These are phyloP conservation scores for Polypterus bichir DNA, from an alignment of 2,113 vertebrate species.

Conservation along the genomic window DNA sequence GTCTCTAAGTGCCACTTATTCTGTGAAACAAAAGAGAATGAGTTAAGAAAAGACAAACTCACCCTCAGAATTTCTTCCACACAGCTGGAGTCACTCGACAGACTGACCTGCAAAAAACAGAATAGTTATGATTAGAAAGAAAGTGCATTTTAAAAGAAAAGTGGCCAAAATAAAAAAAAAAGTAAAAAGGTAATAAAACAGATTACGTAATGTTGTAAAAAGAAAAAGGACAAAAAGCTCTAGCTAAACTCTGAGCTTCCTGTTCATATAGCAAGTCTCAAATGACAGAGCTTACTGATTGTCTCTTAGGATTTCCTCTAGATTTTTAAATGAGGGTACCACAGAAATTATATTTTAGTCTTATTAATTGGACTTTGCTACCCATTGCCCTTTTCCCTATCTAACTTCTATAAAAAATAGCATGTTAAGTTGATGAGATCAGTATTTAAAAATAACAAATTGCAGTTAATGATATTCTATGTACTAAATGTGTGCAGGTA, in stretches of 20 bases:
- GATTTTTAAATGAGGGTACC: too few relatives aligned
- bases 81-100: conserved; percentile 85
- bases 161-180: background rate
- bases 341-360: too few relatives aligned
- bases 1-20: background rate
- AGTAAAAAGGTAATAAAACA: background rate
- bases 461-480: too few relatives aligned
- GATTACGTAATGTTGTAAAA: conserved; percentile 11
- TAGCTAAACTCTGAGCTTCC: background rate
- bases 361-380: background rate
- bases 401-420: too few relatives aligned
- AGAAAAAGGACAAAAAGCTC: conserved; percentile 8
- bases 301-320: too few relatives aligned
- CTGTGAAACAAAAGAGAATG: conserved; percentile 13
- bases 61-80: conserved; percentile 95
- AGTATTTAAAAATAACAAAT: too few relatives aligned
- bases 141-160: background rate
- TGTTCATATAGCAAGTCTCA: conserved; percentile 20
- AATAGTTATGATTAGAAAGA: conserved; percentile 12
- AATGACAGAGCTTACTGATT: conserved; percentile 18
- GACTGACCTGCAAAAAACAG: conserved; percentile 66
- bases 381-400: background rate
- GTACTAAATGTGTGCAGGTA: too few relatives aligned
- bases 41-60: conserved; percentile 40
- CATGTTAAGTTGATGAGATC: too few relatives aligned